Evolutionary conservation across 2,113 vertebrate genomes (phyloP).

Genomic region (Rhea americana): DNA sequence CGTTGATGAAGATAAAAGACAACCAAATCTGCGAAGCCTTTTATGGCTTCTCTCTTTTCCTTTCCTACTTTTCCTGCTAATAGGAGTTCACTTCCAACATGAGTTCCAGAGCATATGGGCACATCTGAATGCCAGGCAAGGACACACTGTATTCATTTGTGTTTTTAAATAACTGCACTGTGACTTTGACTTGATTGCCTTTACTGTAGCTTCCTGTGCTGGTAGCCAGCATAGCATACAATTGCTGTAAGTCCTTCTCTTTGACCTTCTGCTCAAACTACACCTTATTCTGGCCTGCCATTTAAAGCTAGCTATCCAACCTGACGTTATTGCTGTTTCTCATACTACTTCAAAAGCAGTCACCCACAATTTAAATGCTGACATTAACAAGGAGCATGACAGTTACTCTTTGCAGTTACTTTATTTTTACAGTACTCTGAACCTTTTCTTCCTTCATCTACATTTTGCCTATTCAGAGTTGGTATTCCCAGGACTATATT

Average conservation of each 20-base stretch:
- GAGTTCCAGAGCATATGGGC: neutral
- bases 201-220: constrained; percentile 2
- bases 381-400: neutral
- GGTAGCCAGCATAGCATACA: neutral
- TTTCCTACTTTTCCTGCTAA: constrained; percentile 18
- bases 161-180: constrained; percentile 12
- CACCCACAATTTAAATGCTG: neutral
- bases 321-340: neutral
- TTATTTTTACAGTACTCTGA: constrained; percentile 20
- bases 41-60: neutral
- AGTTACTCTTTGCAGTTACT: neutral
- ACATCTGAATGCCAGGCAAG: constrained; percentile 20
- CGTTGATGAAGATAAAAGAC: constrained; percentile 11
- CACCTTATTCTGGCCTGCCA: constrained; percentile 29
- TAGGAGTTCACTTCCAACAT: neutral
- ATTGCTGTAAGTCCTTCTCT: neutral
- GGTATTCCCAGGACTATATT: neutral
- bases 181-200: constrained; percentile 18
- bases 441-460: neutral
- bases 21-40: neutral
- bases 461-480: constrained; percentile 15
- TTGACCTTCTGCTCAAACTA: constrained; percentile 16
- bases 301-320: constrained; percentile 9
- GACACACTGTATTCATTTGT: constrained; percentile 39
- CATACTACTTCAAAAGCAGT: neutral